phyloP scores from a whole-genome alignment of 2,888 invertebrate genomes.

The Drosophila macrospina region DNA sequence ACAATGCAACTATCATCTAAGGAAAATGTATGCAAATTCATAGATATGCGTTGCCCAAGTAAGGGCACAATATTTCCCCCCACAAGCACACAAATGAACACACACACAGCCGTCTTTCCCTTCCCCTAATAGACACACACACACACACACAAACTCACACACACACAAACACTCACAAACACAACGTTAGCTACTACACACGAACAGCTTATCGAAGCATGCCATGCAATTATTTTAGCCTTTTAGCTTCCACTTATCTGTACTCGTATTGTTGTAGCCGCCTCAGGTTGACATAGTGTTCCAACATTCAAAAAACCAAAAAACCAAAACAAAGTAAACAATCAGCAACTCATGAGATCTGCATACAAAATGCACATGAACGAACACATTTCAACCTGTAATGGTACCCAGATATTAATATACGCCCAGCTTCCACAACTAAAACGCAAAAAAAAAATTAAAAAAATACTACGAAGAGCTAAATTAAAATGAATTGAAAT shows the following conservation, averaged over 20 bases:
- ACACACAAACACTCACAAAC: conserved; percentile 1
- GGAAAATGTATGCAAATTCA: conserved; percentile 85
- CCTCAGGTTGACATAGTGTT: conserved; percentile 79
- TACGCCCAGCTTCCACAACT: conserved; percentile 83
- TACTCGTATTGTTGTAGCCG: conserved; percentile 58
- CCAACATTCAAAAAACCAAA: conserved; percentile 45
- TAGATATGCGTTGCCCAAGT: conserved; percentile 78
- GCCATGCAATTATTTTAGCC: conserved; percentile 66
- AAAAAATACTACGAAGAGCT: conserved; percentile 49
- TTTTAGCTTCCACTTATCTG: conserved; percentile 52
- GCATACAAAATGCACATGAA: conserved; percentile 58
- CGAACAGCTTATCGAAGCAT: conserved; percentile 68
- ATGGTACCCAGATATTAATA: conserved; percentile 85
- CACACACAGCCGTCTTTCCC: too few relatives aligned
- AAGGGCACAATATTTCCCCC: conserved; percentile 63
- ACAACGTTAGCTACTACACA: conserved; percentile 37
- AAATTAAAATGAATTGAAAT: conserved; percentile 38
- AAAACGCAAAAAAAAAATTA: conserved; percentile 56
- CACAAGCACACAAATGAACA: conserved; percentile 18
- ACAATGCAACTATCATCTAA: conserved; percentile 82
- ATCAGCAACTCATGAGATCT: conserved; percentile 39
- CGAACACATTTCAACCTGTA: conserved; percentile 80
- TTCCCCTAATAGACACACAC: too few relatives aligned
- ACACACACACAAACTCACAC: not conserved
- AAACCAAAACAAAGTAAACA: conserved; percentile 7